These are phyloP conservation scores for Drosophila kanekoi DNA, from an alignment of 2,888 invertebrate genomes.

Conservation along the genomic window DNA sequence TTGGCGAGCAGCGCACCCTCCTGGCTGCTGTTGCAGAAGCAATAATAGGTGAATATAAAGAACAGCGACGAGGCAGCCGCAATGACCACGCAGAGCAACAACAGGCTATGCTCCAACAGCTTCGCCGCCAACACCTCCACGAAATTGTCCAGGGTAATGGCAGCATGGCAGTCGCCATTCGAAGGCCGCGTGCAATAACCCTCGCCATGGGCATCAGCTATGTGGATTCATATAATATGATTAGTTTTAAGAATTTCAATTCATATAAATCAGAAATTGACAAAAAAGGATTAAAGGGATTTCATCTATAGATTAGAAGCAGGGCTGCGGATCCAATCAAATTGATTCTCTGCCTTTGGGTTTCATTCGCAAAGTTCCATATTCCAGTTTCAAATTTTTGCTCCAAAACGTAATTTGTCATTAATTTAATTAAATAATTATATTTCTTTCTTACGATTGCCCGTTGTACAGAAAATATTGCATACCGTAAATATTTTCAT, in stretches of 20 bases:
- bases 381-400: no score
- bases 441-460: no score
- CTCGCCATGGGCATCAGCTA: constrained; percentile 22
- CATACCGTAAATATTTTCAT: no score
- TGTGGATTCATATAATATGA: neutral
- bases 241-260: neutral
- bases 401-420: no score
- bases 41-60: constrained; percentile 91
- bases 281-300: no score
- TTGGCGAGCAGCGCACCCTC: constrained; percentile 90
- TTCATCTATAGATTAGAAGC: no score
- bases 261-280: neutral
- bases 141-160: constrained; percentile 70
- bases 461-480: no score
- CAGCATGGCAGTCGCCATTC: constrained; percentile 26
- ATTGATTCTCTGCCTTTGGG: no score
- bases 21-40: constrained; percentile 90
- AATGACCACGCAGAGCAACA: constrained; percentile 87
- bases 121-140: constrained; percentile 69
- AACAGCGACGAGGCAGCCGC: constrained; percentile 90
- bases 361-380: no score
- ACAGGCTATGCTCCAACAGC: constrained; percentile 84
- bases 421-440: no score
- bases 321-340: no score
- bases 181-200: constrained; percentile 46